Conservation (phyloP, 2,797 vertebrate genomes). For the Pangasius sanitwongsei region DNA sequence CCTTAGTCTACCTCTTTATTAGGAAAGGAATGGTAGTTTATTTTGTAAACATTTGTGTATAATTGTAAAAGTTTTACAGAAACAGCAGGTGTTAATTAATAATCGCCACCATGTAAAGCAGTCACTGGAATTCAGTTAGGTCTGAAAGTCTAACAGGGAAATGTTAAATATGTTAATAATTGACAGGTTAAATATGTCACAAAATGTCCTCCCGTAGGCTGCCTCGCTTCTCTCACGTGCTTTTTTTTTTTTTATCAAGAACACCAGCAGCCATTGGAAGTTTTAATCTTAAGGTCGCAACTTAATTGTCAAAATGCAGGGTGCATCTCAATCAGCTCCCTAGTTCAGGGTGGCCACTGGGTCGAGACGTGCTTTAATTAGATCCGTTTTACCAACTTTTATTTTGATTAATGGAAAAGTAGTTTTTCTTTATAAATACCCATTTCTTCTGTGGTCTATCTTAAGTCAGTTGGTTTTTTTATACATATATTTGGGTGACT, state of each 20-base stretch:
- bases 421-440: too few species aligned
- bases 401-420: too few species aligned
- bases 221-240: constrained; percentile 3
- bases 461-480: too few species aligned
- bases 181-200: background rate
- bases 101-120: background rate
- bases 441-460: too few species aligned
- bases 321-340: too few species aligned
- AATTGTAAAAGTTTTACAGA: background rate
- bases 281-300: constrained; percentile 27
- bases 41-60: background rate
- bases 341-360: too few species aligned
- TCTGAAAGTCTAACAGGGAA: background rate
- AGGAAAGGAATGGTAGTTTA: background rate
- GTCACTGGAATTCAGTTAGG: background rate
- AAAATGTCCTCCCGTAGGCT: background rate
- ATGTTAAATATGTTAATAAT: background rate
- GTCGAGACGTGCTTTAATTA: too few species aligned
- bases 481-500: too few species aligned
- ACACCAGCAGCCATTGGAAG: background rate
- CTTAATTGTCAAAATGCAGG: background rate
- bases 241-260: background rate
- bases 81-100: background rate
- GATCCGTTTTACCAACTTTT: too few species aligned
- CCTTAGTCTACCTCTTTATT: background rate